Base-by-base conservation (phyloP, 2,113 vertebrate genomes). In the Sturnus vulgaris region DNA sequence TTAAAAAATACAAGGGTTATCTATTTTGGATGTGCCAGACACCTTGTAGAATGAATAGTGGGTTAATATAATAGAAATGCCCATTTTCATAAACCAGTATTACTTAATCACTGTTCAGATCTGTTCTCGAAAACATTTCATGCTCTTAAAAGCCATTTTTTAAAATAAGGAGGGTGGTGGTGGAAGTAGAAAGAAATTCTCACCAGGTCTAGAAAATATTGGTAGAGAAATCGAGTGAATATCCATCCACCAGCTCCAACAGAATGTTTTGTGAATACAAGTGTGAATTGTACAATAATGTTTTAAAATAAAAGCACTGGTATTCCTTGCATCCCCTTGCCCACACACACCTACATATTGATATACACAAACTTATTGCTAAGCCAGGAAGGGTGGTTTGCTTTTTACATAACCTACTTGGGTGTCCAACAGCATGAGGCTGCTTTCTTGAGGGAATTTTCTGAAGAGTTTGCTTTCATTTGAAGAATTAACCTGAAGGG, bases 301-400 rank as follows among this genome's bases (percentile, higher is more conserved):
- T 88, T 93, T 94, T 65, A 57, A 93, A 93, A 81, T 81, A 61
- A 88, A 88, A 90, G 19, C 76, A 24, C 30, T 94, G 90, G 82
- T 23, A 82, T 90, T 90, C 95, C 82, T 92, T 65, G 53, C 88
- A 65, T 65, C 25, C 61, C 65, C 47, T 87, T 90, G 90, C 92
- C 93, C 65, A 93, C 92, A 59, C 79, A 94, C 79, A 70, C 76
- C 92, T 80, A 93, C 71, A 1, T 49, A 40, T 25, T 64, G 70
- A 69, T 79, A 85, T 10, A 60, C 78, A 88, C 79, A 93, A 73
- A 55, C 28, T 57, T 49, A 3, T 4, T 69, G 33, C 28, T 44
- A 8, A 79, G 78, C 57, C 90, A 90, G 79, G 46, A 50, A 19
- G 50, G 16, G 68, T 27, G 53, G 31, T 88, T 73, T 88, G 35